Percentiles rank a stretch among this genome's conserved stretches.
phyloP scores from a whole-genome alignment of 2,888 invertebrate species.

The Peribatodes rhomboidaria region DNA sequence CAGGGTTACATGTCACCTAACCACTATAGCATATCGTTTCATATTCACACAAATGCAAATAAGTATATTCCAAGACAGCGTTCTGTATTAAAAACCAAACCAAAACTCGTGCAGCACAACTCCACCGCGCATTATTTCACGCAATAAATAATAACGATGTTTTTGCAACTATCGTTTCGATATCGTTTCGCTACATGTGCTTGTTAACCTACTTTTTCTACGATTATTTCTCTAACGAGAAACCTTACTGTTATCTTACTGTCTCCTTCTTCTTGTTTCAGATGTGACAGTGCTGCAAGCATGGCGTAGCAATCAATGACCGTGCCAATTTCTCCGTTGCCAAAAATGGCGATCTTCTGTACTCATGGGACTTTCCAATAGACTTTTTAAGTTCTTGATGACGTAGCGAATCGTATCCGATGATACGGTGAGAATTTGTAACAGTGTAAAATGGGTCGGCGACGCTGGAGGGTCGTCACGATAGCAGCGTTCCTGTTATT shows the following conservation, averaged over 20 bases:
- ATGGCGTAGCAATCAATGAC: conserved; percentile 66
- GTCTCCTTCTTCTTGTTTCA: conserved; percentile 67
- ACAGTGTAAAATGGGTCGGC: conserved; percentile 73
- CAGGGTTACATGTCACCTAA: conserved; percentile 11
- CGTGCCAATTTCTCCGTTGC: conserved; percentile 58
- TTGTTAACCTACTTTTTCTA: conserved; percentile 51
- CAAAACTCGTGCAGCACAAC: conserved; percentile 24
- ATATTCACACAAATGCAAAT: background rate
- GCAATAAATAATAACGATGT: conserved; percentile 35
- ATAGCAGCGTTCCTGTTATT: conserved; percentile 78
- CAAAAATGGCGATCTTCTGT: conserved; percentile 63
- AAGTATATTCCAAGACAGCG: background rate
- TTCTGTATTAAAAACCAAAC: background rate
- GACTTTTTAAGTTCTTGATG: conserved; percentile 57
- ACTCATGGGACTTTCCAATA: conserved; percentile 57
- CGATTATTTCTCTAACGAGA: conserved; percentile 29
- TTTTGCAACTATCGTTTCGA: conserved; percentile 41
- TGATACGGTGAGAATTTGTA: conserved; percentile 76
- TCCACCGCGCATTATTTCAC: conserved; percentile 7
- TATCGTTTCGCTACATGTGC: conserved; percentile 45
- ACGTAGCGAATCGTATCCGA: conserved; percentile 60
- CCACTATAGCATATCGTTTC: no score
- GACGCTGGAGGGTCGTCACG: conserved; percentile 80
- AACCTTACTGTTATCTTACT: conserved; percentile 13
- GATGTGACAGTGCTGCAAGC: conserved; percentile 66